Evolutionary conservation across 2,797 vertebrate species (phyloP).

Genomic region (Bradypodion pumilum): DNA sequence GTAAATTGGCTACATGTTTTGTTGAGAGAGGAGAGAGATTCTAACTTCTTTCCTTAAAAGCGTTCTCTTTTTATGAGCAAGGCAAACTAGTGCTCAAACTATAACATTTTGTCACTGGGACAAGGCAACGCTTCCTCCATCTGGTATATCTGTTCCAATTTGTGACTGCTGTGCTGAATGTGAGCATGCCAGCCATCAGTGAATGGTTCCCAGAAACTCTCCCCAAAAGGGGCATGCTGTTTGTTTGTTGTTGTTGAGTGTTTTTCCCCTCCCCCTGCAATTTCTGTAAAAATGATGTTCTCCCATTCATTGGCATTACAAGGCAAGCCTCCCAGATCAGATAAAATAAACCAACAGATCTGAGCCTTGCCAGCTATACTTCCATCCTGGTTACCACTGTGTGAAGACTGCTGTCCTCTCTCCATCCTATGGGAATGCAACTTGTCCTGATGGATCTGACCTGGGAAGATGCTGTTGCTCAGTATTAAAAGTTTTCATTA

Average conservation of each 20-base stretch:
- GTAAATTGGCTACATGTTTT: constrained; percentile 9
- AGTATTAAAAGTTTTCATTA: not conserved
- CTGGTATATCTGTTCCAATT: not conserved
- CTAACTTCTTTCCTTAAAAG: constrained; percentile 5
- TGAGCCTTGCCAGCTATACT: not conserved
- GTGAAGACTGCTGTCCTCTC: not conserved
- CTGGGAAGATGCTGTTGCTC: too few species aligned
- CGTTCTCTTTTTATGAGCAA: not conserved
- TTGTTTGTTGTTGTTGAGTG: too few species aligned
- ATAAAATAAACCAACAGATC: not conserved
- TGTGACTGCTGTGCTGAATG: not conserved
- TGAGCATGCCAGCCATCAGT: not conserved
- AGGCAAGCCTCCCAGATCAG: not conserved
- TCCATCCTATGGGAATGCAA: too few species aligned
- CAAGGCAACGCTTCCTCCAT: not conserved
- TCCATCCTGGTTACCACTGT: not conserved
- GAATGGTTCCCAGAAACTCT: not conserved
- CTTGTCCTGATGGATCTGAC: not conserved
- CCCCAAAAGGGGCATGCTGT: not conserved
- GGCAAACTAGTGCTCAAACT: not conserved
- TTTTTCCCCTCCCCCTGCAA: not conserved
- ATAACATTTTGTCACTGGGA: not conserved
- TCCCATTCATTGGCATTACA: not conserved
- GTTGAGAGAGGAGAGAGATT: not conserved
- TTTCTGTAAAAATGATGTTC: not conserved